These are phyloP conservation scores for Chrysolina americana DNA, from an alignment of 2,888 invertebrate species.

Conservation along the genomic window DNA sequence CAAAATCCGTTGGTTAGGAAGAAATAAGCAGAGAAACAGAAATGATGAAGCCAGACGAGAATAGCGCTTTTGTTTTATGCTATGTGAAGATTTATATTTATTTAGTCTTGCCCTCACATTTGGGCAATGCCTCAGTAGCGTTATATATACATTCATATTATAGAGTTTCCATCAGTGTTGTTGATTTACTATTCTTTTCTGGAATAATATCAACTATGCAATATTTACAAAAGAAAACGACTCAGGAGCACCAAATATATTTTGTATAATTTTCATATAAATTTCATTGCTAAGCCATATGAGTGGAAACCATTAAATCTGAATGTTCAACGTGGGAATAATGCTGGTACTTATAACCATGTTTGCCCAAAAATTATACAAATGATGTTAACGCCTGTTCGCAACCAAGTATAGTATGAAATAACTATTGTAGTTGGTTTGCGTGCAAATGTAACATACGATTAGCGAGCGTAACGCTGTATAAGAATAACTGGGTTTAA, in stretches of 20 bases:
- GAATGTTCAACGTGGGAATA: conserved; percentile 21
- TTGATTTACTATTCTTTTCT: neutral
- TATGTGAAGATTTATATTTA: too few relatives aligned
- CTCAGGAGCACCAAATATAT: conserved; percentile 3
- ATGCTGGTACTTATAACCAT: conserved; percentile 19
- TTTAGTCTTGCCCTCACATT: too few relatives aligned
- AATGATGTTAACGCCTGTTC: conserved; percentile 19
- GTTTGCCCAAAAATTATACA: conserved; percentile 26
- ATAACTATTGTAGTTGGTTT: conserved; percentile 3
- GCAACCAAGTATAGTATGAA: neutral
- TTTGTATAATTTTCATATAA: conserved; percentile 34
- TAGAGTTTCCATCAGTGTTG: neutral
- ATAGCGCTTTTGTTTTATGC: too few relatives aligned
- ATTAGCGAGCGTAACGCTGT: neutral
- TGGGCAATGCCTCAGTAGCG: too few relatives aligned
- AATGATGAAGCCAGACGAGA: too few relatives aligned
- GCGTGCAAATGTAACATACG: neutral
- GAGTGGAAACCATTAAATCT: conserved; percentile 1
- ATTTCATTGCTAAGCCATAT: conserved; percentile 5
- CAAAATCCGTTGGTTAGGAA: too few relatives aligned
- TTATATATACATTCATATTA: too few relatives aligned
- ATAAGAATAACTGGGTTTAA: neutral
- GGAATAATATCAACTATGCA: neutral
- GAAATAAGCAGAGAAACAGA: too few relatives aligned
- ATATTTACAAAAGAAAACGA: neutral